phyloP scores from a whole-genome alignment of 2,888 invertebrate species.

The Tillus elongatus region DNA sequence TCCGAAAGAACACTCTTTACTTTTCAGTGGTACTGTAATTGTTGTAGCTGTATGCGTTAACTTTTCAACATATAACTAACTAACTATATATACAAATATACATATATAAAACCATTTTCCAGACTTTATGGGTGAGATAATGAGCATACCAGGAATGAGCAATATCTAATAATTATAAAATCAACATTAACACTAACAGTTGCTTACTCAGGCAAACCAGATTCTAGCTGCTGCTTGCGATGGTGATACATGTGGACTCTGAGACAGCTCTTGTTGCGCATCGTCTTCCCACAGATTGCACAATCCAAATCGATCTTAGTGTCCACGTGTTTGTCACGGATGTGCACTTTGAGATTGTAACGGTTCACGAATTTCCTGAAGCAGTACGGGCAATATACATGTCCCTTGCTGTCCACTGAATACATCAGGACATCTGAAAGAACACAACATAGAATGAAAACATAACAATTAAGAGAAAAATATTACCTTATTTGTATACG shows the following conservation, averaged over 20 bases:
- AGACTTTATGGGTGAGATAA: too few relatives aligned
- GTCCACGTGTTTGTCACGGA: constrained; percentile 62
- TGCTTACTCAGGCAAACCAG: too few relatives aligned
- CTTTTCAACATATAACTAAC: too few relatives aligned
- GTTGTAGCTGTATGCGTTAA: too few relatives aligned
- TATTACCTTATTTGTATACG: constrained; percentile 20
- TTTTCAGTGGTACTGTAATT: too few relatives aligned
- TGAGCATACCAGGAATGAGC: too few relatives aligned
- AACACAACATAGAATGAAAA: constrained; percentile 25
- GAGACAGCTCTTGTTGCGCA: constrained; percentile 55
- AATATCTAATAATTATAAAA: too few relatives aligned
- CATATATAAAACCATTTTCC: too few relatives aligned
- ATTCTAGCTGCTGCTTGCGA: constrained; percentile 45
- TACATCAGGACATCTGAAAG: constrained; percentile 34
- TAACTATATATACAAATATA: too few relatives aligned
- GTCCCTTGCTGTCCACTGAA: constrained; percentile 39
- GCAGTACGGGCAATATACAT: constrained; percentile 55
- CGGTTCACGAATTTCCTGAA: constrained; percentile 56
- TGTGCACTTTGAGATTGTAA: constrained; percentile 62
- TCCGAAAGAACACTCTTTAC: too few relatives aligned
- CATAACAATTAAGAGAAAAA: constrained; percentile 18
- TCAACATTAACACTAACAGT: too few relatives aligned
- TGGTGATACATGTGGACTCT: constrained; percentile 59
- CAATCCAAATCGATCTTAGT: constrained; percentile 58
- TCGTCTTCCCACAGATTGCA: constrained; percentile 59